Evolutionary conservation across 2,888 invertebrate genomes (phyloP).

Genomic region (Chrysodeixis includens): DNA sequence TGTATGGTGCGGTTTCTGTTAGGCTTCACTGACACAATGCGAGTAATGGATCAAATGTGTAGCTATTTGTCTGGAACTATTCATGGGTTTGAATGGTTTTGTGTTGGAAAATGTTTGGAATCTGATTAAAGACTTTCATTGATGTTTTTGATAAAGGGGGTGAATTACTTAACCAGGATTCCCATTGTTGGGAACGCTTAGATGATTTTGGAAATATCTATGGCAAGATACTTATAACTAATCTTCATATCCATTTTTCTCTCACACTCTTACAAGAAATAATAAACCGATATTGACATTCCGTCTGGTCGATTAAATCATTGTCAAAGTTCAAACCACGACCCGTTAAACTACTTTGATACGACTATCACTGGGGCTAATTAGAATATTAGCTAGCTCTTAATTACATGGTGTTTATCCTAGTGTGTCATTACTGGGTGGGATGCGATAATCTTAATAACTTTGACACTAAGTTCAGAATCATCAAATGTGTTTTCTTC

Average conservation of each 20-base stretch:
- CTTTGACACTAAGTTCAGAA: not conserved
- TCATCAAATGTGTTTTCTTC: not conserved
- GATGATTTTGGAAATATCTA: too few species aligned
- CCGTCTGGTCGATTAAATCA: not conserved
- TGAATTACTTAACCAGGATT: too few species aligned
- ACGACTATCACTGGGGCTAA: slow-evolving; percentile 19
- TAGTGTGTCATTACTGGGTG: slow-evolving; percentile 1
- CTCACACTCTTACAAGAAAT: too few species aligned
- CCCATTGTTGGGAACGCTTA: too few species aligned
- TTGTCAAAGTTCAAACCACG: slow-evolving; percentile 35
- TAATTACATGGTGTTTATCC: slow-evolving; percentile 6
- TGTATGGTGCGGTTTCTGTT: slow-evolving; percentile 68
- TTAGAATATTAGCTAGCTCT: slow-evolving; percentile 17
- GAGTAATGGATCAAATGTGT: slow-evolving; percentile 46
- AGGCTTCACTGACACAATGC: slow-evolving; percentile 22
- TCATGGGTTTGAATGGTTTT: slow-evolving; percentile 10
- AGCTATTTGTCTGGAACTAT: slow-evolving; percentile 32
- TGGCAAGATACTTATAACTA: too few species aligned
- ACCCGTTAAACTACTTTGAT: slow-evolving; percentile 15
- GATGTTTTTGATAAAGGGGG: too few species aligned
- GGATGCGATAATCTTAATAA: not conserved
- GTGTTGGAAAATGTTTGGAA: not conserved
- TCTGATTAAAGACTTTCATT: not conserved
- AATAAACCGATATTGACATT: too few species aligned
- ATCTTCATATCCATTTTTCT: too few species aligned